These are phyloP conservation scores for Tipula vernalis DNA, from an alignment of 2,888 invertebrate genomes.

Conservation along the genomic window DNA sequence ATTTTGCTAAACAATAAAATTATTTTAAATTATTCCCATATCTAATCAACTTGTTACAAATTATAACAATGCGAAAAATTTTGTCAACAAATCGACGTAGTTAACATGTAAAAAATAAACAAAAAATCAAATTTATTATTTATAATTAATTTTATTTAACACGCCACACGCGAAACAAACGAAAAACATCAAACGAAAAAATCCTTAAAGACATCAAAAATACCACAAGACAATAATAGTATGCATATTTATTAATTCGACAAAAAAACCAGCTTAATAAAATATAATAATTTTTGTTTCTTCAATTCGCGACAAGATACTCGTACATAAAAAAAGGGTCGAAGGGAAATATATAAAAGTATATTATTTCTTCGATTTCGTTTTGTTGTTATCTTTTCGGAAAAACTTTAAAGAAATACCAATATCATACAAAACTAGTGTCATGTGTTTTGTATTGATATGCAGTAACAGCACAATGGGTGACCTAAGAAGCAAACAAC, in stretches of 20 bases:
- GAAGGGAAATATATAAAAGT: neutral
- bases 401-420: neutral
- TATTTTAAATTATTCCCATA: neutral
- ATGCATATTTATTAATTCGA: constrained; percentile 4
- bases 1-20: neutral
- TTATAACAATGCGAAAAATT: neutral
- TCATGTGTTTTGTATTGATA: neutral
- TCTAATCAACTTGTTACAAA: neutral
- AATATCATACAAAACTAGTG: neutral
- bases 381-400: neutral
- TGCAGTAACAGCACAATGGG: neutral
- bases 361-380: neutral
- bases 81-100: neutral
- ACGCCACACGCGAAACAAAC: neutral
- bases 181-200: neutral
- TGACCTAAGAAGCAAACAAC: neutral
- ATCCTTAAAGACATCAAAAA: neutral
- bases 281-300: neutral
- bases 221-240: neutral
- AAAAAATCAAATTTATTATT: neutral
- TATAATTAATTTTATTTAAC: neutral
- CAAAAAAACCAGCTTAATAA: neutral
- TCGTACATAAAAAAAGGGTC: neutral
- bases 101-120: neutral
- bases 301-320: neutral